These are phyloP conservation scores for Resseliella maxima DNA, from an alignment of 2,888 invertebrate genomes.

Conservation along the genomic window DNA sequence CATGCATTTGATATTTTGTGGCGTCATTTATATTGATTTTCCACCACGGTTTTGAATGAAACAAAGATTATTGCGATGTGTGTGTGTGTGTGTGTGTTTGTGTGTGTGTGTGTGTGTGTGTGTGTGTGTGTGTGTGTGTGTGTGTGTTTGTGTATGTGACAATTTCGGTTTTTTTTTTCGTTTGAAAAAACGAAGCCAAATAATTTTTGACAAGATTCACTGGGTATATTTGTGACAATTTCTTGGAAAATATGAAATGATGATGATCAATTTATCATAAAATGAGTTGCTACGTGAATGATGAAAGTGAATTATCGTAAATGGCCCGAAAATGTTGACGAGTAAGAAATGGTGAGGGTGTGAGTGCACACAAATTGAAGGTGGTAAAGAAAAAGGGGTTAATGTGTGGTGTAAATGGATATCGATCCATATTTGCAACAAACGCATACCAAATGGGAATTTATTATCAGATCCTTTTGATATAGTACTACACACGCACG, in stretches of 20 bases:
- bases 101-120: too few relatives aligned
- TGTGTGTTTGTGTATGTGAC: too few relatives aligned
- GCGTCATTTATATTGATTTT: conserved; percentile 29
- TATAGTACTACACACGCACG: not conserved
- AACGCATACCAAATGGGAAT: not conserved
- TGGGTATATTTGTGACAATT: too few relatives aligned
- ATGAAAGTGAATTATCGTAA: not conserved
- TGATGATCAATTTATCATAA: not conserved
- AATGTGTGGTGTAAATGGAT: not conserved
- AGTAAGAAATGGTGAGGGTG: not conserved
- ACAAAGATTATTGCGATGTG: not conserved
- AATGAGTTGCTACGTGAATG: not conserved
- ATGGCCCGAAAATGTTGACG: not conserved
- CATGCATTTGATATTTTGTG: conserved; percentile 12
- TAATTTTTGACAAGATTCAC: too few relatives aligned
- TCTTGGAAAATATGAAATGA: not conserved
- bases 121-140: too few relatives aligned
- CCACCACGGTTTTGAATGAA: too few relatives aligned
- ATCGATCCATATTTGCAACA: not conserved
- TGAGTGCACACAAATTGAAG: not conserved
- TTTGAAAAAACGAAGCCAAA: too few relatives aligned
- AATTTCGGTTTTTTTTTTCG: too few relatives aligned
- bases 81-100: too few relatives aligned
- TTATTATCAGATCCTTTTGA: not conserved
- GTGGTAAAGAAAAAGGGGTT: not conserved